phyloP scores from a whole-genome alignment of 2,113 vertebrate species.

The Caracal caracal region DNA sequence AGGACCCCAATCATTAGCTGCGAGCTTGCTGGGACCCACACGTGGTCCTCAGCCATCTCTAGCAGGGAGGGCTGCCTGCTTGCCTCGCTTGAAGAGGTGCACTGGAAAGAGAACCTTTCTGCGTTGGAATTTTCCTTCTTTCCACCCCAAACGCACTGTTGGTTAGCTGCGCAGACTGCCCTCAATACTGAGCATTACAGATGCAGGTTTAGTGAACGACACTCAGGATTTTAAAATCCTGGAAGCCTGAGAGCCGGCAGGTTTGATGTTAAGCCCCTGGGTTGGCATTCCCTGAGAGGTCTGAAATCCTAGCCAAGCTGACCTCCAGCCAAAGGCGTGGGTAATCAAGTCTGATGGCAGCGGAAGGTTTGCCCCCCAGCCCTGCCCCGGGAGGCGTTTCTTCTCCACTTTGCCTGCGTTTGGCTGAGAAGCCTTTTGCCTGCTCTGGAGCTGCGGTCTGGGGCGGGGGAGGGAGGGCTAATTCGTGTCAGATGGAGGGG shows the following conservation, averaged over 20 bases:
- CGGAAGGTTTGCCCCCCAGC: background rate
- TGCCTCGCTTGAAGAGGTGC: background rate
- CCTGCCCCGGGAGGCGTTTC: conserved; percentile 13
- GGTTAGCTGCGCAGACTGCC: background rate
- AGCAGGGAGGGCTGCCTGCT: background rate
- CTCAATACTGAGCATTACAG: background rate
- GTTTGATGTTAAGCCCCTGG: background rate
- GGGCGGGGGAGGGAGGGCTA: conserved; percentile 28
- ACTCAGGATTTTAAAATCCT: conserved; percentile 21
- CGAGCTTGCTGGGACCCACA: background rate
- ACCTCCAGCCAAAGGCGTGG: background rate
- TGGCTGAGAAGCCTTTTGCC: conserved; percentile 19
- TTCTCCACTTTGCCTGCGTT: background rate
- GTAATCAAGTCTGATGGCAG: background rate
- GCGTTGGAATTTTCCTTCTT: background rate
- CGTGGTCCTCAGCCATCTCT: too few species aligned
- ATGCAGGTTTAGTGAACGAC: background rate
- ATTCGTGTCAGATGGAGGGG: conserved; percentile 62
- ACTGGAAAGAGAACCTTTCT: background rate
- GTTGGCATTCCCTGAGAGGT: background rate
- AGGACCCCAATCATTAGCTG: background rate
- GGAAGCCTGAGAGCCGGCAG: background rate
- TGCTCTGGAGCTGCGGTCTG: background rate
- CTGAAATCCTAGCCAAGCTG: conserved; percentile 40
- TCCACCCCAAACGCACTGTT: background rate